Percentiles rank a stretch among this genome's conserved stretches.
These are phyloP conservation scores for Drosophila lini DNA, from an alignment of 1,140 invertebrate genomes.

Conservation along the genomic window DNA sequence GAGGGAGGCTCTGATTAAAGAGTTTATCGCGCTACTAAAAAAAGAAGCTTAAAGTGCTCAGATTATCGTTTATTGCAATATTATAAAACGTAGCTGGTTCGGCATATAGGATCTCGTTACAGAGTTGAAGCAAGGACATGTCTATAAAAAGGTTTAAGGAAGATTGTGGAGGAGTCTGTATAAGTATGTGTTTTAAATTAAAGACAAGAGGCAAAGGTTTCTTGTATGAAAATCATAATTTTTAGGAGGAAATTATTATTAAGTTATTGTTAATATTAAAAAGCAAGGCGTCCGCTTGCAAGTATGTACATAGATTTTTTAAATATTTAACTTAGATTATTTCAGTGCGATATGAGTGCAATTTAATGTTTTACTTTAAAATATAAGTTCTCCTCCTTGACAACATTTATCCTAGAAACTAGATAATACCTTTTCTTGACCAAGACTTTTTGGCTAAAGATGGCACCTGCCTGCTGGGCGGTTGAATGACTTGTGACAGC, in stretches of 20 bases:
- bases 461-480: slow-evolving; percentile 58
- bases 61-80: slow-evolving; percentile 35
- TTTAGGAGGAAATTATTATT: background rate
- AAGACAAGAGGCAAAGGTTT: background rate
- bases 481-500: slow-evolving; percentile 64
- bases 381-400: background rate
- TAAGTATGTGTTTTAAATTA: background rate
- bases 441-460: slow-evolving; percentile 22
- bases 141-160: background rate
- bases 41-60: slow-evolving; percentile 19
- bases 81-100: slow-evolving; percentile 10
- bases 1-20: slow-evolving; percentile 37
- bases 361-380: background rate
- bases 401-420: background rate
- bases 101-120: slow-evolving; percentile 5
- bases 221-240: background rate
- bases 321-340: background rate
- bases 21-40: slow-evolving; percentile 31
- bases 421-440: background rate
- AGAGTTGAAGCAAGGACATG: background rate
- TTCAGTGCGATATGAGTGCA: background rate
- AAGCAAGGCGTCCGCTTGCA: background rate
- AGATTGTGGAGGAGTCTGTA: background rate
- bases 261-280: background rate
- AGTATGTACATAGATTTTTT: too few relatives aligned